phyloP scores from a whole-genome alignment of 2,888 invertebrate species.

The Sarcophaga caerulescens region DNA sequence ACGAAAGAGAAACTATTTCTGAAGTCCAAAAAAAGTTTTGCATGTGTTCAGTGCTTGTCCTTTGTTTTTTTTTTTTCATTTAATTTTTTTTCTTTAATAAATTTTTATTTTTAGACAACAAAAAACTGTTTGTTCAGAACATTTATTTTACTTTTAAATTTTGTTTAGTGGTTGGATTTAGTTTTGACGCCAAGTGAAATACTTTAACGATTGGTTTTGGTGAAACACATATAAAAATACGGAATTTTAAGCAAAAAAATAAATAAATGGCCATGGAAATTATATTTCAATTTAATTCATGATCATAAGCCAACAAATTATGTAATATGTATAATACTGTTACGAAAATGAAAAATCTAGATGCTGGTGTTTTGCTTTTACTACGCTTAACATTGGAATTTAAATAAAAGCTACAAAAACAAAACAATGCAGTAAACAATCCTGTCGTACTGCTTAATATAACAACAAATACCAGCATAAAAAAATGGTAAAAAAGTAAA shows the following conservation, averaged over 20 bases:
- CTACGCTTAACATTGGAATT: no score
- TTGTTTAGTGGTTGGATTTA: constrained; percentile 16
- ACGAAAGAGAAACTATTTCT: constrained; percentile 20
- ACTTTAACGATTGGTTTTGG: constrained; percentile 9
- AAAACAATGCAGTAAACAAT: no score
- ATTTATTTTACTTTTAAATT: constrained; percentile 12
- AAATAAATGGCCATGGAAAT: constrained; percentile 21
- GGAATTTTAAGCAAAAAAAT: no score
- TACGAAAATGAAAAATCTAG: no score
- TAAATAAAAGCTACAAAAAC: no score
- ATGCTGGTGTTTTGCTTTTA: no score
- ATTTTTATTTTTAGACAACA: constrained; percentile 50
- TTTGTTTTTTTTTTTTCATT: not conserved
- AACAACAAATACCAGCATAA: no score
- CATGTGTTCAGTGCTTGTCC: constrained; percentile 42
- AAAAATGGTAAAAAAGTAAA: no score
- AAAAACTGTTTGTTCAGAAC: constrained; percentile 1
- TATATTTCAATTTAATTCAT: constrained; percentile 24
- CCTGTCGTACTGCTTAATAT: no score
- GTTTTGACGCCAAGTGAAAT: constrained; percentile 24
- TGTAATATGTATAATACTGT: no score
- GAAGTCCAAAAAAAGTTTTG: constrained; percentile 34
- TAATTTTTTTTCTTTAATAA: constrained; percentile 24
- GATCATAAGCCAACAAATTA: no score
- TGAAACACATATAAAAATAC: no score